A percentile compares a stretch with the other conserved stretches of the same genome.
These are phyloP conservation scores for Luffia ferchaultella DNA, from an alignment of 2,888 invertebrate species.

Conservation along the genomic window DNA sequence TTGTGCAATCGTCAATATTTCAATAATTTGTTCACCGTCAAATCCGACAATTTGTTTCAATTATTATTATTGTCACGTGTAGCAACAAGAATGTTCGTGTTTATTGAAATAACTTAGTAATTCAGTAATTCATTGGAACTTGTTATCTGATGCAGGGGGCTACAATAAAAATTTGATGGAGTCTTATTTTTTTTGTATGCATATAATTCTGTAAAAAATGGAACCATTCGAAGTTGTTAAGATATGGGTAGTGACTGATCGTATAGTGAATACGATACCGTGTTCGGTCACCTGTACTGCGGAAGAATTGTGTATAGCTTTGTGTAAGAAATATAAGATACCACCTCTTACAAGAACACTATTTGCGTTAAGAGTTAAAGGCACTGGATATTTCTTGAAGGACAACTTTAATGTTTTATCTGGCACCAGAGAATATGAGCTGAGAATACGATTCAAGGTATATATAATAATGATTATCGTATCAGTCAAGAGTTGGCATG, in stretches of 20 bases:
- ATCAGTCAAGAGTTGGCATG: not conserved
- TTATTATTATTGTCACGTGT: too few relatives aligned
- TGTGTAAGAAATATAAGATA: slow-evolving; percentile 77
- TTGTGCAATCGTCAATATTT: too few relatives aligned
- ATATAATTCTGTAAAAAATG: slow-evolving; percentile 23
- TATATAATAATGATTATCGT: slow-evolving; percentile 10
- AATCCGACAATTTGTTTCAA: too few relatives aligned
- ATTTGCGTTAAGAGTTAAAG: slow-evolving; percentile 76
- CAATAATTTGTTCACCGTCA: too few relatives aligned
- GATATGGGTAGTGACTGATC: slow-evolving; percentile 49
- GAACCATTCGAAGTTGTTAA: slow-evolving; percentile 24
- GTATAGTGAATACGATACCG: slow-evolving; percentile 42
- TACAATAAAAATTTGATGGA: not conserved
- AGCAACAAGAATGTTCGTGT: not conserved
- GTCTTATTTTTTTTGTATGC: slow-evolving; percentile 21
- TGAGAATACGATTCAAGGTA: slow-evolving; percentile 83
- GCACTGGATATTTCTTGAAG: slow-evolving; percentile 73
- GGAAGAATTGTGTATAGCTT: slow-evolving; percentile 75
- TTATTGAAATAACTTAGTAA: not conserved
- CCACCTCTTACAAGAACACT: slow-evolving; percentile 79
- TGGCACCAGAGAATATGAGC: slow-evolving; percentile 70
- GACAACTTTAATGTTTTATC: slow-evolving; percentile 60
- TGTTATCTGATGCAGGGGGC: too few relatives aligned
- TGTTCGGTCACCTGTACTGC: slow-evolving; percentile 54
- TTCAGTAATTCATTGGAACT: not conserved